phyloP scores from a whole-genome alignment of 2,888 invertebrate genomes.

The Ametastegia equiseti region DNA sequence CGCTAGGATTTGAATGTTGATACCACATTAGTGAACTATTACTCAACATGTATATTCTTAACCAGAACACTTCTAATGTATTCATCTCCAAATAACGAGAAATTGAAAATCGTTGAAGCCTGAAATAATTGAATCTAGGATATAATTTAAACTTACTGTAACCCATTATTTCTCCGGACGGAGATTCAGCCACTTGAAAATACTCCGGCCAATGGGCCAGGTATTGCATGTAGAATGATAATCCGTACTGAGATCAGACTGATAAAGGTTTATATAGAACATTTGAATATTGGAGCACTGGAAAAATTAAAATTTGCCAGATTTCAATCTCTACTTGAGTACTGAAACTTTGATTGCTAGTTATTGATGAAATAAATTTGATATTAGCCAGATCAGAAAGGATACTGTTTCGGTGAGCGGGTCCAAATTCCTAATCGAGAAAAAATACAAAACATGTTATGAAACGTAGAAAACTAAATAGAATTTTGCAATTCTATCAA shows the following conservation, averaged over 20 bases:
- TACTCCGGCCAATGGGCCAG: constrained; percentile 99
- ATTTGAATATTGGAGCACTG: not conserved
- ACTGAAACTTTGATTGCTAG: not conserved
- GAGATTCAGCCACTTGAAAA: constrained; percentile 97
- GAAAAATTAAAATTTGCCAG: not conserved
- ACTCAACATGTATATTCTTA: too few species aligned
- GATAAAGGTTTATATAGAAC: constrained; percentile 57
- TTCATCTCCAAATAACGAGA: constrained; percentile 12
- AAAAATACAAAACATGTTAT: constrained; percentile 49
- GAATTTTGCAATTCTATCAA: not conserved
- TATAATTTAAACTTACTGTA: constrained; percentile 88
- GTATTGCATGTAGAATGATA: constrained; percentile 98
- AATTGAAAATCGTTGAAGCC: not conserved
- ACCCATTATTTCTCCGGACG: constrained; percentile 98
- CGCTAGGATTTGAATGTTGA: too few species aligned
- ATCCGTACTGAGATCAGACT: constrained; percentile 81
- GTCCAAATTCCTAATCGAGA: constrained; percentile 91
- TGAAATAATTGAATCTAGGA: not conserved
- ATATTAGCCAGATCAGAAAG: constrained; percentile 63
- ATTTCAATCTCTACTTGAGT: not conserved
- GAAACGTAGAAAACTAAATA: not conserved
- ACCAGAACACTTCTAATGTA: too few species aligned
- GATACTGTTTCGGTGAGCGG: constrained; percentile 95
- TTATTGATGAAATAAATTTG: not conserved
- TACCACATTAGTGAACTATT: too few species aligned